Evolutionary conservation across 1,140 invertebrate species (phyloP).

Genomic region (Drosophila parvula): DNA sequence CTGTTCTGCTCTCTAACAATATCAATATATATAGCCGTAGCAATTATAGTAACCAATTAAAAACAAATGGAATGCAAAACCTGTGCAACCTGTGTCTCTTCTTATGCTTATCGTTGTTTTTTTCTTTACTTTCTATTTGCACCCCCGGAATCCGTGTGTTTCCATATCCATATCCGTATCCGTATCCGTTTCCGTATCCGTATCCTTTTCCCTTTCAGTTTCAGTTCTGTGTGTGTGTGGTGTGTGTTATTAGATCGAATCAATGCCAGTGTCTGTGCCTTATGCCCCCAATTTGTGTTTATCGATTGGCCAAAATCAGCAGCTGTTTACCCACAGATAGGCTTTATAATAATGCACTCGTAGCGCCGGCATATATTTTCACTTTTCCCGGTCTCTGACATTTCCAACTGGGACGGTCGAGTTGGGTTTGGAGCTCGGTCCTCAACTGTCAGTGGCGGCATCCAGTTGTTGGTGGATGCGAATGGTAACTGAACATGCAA

Average conservation of each 20-base stretch:
- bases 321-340: constrained; percentile 70
- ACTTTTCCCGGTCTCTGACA: constrained; percentile 42
- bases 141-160: constrained; percentile 29
- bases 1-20: constrained; percentile 44
- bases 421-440: constrained; percentile 24
- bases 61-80: constrained; percentile 61
- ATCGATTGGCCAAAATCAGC: constrained; percentile 75
- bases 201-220: constrained; percentile 8
- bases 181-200: constrained; percentile 17
- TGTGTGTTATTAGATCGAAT: constrained; percentile 54
- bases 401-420: constrained; percentile 30
- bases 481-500: constrained; percentile 77
- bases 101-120: constrained; percentile 56
- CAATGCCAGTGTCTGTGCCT: constrained; percentile 53
- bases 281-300: constrained; percentile 51
- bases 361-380: constrained; percentile 32
- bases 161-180: constrained; percentile 9
- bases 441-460: constrained; percentile 59
- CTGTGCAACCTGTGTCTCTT: constrained; percentile 69
- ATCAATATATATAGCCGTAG: constrained; percentile 39
- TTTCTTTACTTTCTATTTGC: constrained; percentile 14
- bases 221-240: constrained; percentile 2
- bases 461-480: constrained; percentile 51
- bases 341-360: constrained; percentile 50
- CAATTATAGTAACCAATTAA: constrained; percentile 68